Percentiles rank a stretch among this genome's conserved stretches.
Conservation (phyloP, 1,140 invertebrate genomes). For the Drosophila leontia region DNA sequence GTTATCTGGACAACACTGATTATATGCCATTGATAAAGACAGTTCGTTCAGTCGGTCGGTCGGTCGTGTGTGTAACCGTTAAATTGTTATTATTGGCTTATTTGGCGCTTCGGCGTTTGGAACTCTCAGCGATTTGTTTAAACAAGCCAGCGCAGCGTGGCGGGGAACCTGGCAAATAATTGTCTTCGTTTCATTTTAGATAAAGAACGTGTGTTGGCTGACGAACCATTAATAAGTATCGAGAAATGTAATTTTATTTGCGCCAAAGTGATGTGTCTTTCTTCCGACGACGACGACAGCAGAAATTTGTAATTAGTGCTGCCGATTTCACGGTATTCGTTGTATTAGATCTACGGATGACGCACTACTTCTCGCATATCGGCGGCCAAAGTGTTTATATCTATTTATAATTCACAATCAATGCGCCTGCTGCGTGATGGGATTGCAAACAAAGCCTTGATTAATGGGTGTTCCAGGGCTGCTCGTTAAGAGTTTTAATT, state of each 20-base stretch:
- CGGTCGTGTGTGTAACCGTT: conserved; percentile 47
- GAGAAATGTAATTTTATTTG: conserved; percentile 68
- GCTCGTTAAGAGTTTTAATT: conserved; percentile 8
- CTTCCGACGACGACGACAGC: conserved; percentile 25
- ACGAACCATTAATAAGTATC: conserved; percentile 62
- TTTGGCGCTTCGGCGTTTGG: conserved; percentile 42
- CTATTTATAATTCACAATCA: conserved; percentile 16
- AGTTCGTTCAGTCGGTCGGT: conserved; percentile 10
- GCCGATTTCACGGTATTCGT: conserved; percentile 31
- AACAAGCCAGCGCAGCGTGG: conserved; percentile 20
- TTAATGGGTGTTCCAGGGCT: conserved; percentile 1
- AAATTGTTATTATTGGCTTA: conserved; percentile 78
- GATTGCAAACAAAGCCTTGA: conserved; percentile 29
- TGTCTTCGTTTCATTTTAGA: conserved; percentile 44
- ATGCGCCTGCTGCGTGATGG: conserved; percentile 29
- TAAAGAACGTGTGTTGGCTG: conserved; percentile 41
- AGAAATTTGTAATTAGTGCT: conserved; percentile 69
- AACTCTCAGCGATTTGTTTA: conserved; percentile 54
- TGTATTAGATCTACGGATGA: conserved; percentile 55
- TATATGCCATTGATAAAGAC: conserved; percentile 67
- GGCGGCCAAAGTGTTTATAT: conserved; percentile 24
- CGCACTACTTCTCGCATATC: conserved; percentile 17
- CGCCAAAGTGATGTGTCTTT: conserved; percentile 39
- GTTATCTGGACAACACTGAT: conserved; percentile 69
- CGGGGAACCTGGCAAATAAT: conserved; percentile 54